A percentile compares a stretch with the other conserved stretches of the same genome.
Evolutionary conservation across 2,888 invertebrate genomes (phyloP).

Genomic region (Cloeon dipterum): DNA sequence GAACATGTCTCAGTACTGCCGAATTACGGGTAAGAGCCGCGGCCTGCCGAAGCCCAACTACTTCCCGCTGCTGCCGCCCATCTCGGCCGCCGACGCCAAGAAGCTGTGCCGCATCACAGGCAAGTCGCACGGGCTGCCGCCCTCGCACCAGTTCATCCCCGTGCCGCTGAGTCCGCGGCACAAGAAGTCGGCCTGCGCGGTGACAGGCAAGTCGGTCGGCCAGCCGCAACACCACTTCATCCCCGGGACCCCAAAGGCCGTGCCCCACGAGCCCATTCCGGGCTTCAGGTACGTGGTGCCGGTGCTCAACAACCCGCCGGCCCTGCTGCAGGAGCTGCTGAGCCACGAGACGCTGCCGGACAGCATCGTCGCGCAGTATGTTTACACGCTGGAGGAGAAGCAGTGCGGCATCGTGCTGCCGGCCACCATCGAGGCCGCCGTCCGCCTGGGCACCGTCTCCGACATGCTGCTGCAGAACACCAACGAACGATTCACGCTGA

Average conservation of each 20-base stretch:
- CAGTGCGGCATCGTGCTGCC: constrained; percentile 52
- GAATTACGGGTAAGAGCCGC: constrained; percentile 57
- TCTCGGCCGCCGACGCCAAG: constrained; percentile 62
- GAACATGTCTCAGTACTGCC: constrained; percentile 28
- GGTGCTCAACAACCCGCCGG: constrained; percentile 41
- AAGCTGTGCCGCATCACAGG: constrained; percentile 58
- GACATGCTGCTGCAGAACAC: constrained; percentile 56
- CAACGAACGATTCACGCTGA: constrained; percentile 46
- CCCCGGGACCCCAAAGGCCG: constrained; percentile 43
- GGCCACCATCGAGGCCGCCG: constrained; percentile 47
- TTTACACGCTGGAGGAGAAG: constrained; percentile 51
- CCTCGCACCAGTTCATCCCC: constrained; percentile 11
- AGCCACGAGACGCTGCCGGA: not conserved
- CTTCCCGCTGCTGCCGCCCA: constrained; percentile 54
- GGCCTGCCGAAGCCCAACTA: constrained; percentile 63
- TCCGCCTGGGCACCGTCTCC: constrained; percentile 50
- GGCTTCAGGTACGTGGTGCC: constrained; percentile 57
- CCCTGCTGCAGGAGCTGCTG: constrained; percentile 18
- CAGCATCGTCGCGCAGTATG: constrained; percentile 20
- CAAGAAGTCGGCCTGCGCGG: not conserved
- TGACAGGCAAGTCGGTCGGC: not conserved
- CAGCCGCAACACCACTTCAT: constrained; percentile 55
- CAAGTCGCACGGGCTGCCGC: constrained; percentile 34
- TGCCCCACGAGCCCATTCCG: constrained; percentile 38
- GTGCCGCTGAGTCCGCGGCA: constrained; percentile 7